Percentiles rank a stretch among this genome's conserved stretches.
Conservation (phyloP, 2,113 vertebrate species). For the Ictalurus punctatus region DNA sequence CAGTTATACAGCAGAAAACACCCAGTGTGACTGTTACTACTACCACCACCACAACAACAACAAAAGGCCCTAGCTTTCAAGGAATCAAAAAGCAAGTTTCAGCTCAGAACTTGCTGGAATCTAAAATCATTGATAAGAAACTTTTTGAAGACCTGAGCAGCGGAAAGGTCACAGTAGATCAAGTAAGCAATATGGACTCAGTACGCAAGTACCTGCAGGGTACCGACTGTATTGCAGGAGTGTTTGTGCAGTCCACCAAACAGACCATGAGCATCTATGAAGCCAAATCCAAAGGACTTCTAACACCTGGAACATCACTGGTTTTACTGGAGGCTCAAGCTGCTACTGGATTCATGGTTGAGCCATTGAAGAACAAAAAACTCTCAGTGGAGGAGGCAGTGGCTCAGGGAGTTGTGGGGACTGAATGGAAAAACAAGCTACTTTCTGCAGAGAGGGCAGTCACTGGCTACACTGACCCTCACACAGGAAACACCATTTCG, state of each 20-base stretch:
- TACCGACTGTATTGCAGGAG: conserved; percentile 65
- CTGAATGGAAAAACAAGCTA: conserved; percentile 60
- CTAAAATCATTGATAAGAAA: conserved; percentile 67
- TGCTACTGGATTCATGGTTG: conserved; percentile 71
- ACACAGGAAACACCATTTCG: conserved; percentile 73
- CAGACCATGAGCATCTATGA: conserved; percentile 72
- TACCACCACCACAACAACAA: conserved; percentile 39
- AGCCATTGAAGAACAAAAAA: conserved; percentile 61
- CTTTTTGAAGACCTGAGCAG: conserved; percentile 57
- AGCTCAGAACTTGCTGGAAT: conserved; percentile 67
- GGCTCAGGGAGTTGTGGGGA: conserved; percentile 46
- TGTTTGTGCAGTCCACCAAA: conserved; percentile 67
- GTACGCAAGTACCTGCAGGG: conserved; percentile 68
- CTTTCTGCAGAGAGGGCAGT: conserved; percentile 57
- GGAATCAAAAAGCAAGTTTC: conserved; percentile 70
- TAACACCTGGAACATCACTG: conserved; percentile 61
- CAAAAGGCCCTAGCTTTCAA: conserved; percentile 40
- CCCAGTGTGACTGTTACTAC: conserved; percentile 49
- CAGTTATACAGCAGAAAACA: conserved; percentile 62
- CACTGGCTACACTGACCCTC: conserved; percentile 74
- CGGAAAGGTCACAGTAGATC: conserved; percentile 53
- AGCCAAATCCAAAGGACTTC: conserved; percentile 60
- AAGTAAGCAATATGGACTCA: conserved; percentile 58
- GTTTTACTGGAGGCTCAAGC: conserved; percentile 69
- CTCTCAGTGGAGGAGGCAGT: conserved; percentile 69